These are phyloP conservation scores for Marcusenius ussheri DNA, from an alignment of 2,113 vertebrate genomes.

Conservation along the genomic window DNA sequence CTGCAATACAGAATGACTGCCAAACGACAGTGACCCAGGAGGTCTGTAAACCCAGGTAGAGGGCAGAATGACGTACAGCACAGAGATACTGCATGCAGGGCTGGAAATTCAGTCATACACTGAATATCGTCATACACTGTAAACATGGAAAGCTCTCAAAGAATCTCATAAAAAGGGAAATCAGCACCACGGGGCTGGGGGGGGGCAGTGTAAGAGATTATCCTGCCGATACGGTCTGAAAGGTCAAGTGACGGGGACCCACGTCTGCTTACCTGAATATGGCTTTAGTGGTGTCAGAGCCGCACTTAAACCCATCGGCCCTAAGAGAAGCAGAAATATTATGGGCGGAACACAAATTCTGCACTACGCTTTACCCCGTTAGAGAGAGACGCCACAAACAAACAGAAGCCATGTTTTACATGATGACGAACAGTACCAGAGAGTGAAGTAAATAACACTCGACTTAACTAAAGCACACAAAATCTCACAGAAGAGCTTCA, in stretches of 20 bases:
- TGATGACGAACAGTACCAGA: not conserved
- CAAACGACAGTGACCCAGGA: not conserved
- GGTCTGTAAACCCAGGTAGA: not conserved
- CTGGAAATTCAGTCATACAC: not conserved
- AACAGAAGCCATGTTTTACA: not conserved
- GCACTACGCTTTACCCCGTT: not conserved
- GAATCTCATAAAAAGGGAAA: not conserved
- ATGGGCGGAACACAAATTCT: not conserved
- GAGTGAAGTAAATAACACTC: not conserved
- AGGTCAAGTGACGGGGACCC: not conserved
- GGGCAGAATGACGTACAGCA: not conserved
- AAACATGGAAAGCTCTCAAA: not conserved
- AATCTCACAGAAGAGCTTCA: not conserved
- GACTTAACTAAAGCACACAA: not conserved
- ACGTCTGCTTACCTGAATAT: constrained; percentile 72
- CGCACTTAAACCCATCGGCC: constrained; percentile 78
- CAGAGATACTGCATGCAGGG: not conserved
- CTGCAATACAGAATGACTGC: not conserved
- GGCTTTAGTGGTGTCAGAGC: constrained; percentile 81
- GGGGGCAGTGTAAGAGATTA: not conserved
- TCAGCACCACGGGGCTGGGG: not conserved
- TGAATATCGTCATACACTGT: not conserved
- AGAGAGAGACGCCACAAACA: not conserved
- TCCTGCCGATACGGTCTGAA: not conserved
- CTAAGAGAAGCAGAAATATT: constrained; percentile 42